Conservation (phyloP, 2,113 vertebrate species). For the Oncorhynchus keta region DNA sequence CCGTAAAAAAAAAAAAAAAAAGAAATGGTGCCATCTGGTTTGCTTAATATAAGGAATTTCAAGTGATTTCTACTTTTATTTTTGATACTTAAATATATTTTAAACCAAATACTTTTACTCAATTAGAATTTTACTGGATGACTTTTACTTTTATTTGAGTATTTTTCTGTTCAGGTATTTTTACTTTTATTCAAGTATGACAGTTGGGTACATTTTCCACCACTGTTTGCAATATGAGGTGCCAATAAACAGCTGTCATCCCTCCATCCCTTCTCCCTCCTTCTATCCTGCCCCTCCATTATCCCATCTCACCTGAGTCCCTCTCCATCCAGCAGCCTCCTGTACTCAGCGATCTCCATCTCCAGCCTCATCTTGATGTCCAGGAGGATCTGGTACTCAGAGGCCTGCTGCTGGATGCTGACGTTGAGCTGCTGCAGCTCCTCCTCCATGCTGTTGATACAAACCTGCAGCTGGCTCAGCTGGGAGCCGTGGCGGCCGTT, state of each 20-base stretch:
- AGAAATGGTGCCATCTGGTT: no score
- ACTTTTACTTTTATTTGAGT: no score
- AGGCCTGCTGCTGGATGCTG: slow-evolving; percentile 44
- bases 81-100: no score
- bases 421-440: slow-evolving; percentile 54
- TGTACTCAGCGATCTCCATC: slow-evolving; percentile 72
- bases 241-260: not conserved
- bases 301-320: slow-evolving; percentile 34
- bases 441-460: slow-evolving; percentile 46
- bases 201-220: no score
- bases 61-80: no score
- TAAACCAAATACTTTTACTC: no score
- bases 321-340: slow-evolving; percentile 68
- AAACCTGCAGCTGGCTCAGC: slow-evolving; percentile 56
- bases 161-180: no score
- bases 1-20: no score
- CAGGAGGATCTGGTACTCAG: slow-evolving; percentile 58
- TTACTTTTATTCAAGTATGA: no score
- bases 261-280: not conserved
- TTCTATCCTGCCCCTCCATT: not conserved
- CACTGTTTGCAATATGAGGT: no score
- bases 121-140: no score
- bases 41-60: no score
- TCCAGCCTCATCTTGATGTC: slow-evolving; percentile 75
- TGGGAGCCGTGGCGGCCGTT: slow-evolving; percentile 12